Evolutionary conservation across 2,113 vertebrate species (phyloP).

Genomic region (Entelurus aequoreus): DNA sequence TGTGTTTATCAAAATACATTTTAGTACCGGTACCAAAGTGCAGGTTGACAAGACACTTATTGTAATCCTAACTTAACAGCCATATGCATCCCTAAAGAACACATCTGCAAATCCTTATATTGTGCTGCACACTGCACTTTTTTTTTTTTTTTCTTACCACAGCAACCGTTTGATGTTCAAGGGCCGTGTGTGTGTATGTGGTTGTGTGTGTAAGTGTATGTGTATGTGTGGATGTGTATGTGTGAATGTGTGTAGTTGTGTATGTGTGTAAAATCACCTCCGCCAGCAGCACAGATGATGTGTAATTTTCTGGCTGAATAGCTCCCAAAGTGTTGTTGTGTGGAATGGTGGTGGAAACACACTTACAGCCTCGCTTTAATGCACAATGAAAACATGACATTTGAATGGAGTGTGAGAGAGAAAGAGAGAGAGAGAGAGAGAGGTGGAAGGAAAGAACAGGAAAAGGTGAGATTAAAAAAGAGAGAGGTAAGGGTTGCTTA

Average conservation of each 20-base stretch:
- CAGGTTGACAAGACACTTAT: conserved; percentile 37
- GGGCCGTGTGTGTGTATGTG: conserved; percentile 33
- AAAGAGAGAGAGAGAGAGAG: conserved; percentile 41
- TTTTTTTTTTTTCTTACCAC: conserved; percentile 26
- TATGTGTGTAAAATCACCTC: conserved; percentile 64
- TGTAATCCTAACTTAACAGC: conserved; percentile 48
- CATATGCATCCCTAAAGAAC: conserved; percentile 30
- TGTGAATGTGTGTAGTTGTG: conserved; percentile 7
- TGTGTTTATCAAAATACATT: no score
- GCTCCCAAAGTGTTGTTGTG: conserved; percentile 85
- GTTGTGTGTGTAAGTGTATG: no score
- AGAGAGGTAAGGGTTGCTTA: conserved; percentile 64
- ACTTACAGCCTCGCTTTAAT: conserved; percentile 68
- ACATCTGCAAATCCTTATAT: conserved; percentile 47
- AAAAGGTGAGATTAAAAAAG: conserved; percentile 50
- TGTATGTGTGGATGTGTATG: no score
- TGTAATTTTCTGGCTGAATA: conserved; percentile 92
- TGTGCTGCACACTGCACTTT: conserved; percentile 32
- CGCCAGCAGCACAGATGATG: conserved; percentile 79
- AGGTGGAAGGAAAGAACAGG: conserved; percentile 57
- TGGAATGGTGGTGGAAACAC: conserved; percentile 50
- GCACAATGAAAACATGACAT: conserved; percentile 81
- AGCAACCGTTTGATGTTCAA: conserved; percentile 50
- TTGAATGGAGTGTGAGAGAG: conserved; percentile 63
- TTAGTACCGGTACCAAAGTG: not conserved